phyloP scores from a whole-genome alignment of 1,140 invertebrate genomes.

The Drepana arcuata region DNA sequence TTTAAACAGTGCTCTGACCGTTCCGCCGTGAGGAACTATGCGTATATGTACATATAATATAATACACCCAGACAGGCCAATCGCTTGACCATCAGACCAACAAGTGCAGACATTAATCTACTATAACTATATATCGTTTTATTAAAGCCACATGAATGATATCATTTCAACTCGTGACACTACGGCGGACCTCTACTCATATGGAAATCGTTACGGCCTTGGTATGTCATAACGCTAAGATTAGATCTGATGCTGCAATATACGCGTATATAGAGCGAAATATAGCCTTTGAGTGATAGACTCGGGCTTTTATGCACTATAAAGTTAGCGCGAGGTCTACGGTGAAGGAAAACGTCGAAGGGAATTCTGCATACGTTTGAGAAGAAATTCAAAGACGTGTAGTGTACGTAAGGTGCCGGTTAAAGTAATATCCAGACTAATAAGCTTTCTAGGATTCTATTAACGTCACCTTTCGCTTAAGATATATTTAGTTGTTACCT shows the following conservation, averaged over 20 bases:
- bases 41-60: no score
- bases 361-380: neutral
- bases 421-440: no score
- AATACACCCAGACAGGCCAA: no score
- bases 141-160: no score
- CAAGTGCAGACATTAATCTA: no score
- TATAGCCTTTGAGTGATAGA: neutral
- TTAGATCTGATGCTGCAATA: conserved; percentile 5
- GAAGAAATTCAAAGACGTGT: neutral
- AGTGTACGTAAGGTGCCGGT: neutral
- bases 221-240: conserved; percentile 4
- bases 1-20: no score
- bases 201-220: conserved; percentile 15
- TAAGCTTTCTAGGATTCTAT: no score
- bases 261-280: neutral
- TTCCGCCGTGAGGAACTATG: no score
- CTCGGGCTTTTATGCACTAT: neutral
- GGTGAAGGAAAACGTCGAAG: neutral
- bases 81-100: no score
- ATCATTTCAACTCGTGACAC: conserved; percentile 14
- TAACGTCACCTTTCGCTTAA: no score
- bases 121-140: no score
- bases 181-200: conserved; percentile 8
- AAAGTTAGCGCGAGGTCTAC: neutral
- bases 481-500: no score